Conservation (phyloP, 2,113 vertebrate genomes). For the Pipa parva region DNA sequence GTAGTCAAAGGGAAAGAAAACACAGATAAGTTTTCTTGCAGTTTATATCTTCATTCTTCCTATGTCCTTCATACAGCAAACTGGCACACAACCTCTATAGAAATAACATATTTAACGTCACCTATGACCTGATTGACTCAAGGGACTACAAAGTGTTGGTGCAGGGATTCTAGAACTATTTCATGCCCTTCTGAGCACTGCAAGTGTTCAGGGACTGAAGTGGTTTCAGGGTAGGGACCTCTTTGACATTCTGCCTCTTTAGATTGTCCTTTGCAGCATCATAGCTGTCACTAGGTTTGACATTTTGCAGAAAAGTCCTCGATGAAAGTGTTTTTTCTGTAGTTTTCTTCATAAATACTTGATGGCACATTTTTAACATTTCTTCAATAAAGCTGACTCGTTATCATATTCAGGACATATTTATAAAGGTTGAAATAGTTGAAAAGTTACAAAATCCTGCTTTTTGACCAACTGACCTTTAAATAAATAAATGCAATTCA, state of each 20-base stretch:
- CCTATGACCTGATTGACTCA: constrained; percentile 2
- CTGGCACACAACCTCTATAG: not conserved
- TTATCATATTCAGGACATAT: too few relatives aligned
- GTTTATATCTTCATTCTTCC: too few relatives aligned
- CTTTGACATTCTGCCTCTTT: constrained; percentile 24
- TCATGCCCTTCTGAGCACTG: constrained; percentile 9
- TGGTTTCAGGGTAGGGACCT: constrained; percentile 12
- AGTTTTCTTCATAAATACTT: too few relatives aligned
- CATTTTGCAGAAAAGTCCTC: constrained; percentile 23
- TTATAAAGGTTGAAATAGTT: too few relatives aligned
- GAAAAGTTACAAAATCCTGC: too few relatives aligned
- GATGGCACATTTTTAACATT: too few relatives aligned
- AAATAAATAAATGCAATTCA: too few relatives aligned
- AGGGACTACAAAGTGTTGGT: constrained; percentile 18
- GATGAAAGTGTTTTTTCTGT: too few relatives aligned
- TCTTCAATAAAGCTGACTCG: too few relatives aligned
- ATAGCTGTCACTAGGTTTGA: constrained; percentile 24
- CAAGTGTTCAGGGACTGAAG: not conserved
- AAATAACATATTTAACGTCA: not conserved
- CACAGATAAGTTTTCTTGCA: too few relatives aligned
- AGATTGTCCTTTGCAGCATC: not conserved
- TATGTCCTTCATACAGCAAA: not conserved
- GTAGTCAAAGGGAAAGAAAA: too few relatives aligned
- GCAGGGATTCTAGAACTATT: not conserved
- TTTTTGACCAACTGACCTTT: too few relatives aligned